These are phyloP conservation scores for Halichondria panicea DNA, from an alignment of 37 sponge, comb jelly and placozoan species.

Conservation along the genomic window DNA sequence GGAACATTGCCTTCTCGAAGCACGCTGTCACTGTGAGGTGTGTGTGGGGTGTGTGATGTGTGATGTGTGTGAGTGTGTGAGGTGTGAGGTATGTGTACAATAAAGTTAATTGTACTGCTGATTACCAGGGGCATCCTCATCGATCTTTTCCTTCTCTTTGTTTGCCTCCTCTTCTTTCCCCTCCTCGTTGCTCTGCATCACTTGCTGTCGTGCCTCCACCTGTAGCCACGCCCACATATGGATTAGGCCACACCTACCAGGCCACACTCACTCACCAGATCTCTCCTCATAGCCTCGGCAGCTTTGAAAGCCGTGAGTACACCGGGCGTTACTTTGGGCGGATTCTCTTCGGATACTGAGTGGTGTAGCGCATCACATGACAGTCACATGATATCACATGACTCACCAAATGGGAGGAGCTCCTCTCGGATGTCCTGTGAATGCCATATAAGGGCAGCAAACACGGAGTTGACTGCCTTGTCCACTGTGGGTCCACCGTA, in stretches of 20 bases:
- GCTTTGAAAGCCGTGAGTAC: slow-evolving; percentile 52
- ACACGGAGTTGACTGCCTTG: slow-evolving; percentile 78
- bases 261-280: slow-evolving; percentile 50
- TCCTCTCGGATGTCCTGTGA: slow-evolving; percentile 81
- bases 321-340: slow-evolving; percentile 20
- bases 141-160: slow-evolving; percentile 32
- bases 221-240: not conserved
- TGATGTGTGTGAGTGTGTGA: too few species aligned
- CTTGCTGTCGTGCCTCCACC: slow-evolving; percentile 83
- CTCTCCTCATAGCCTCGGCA: slow-evolving; percentile 73
- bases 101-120: not conserved
- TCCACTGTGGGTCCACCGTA: slow-evolving; percentile 85
- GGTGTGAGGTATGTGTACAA: not conserved
- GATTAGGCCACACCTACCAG: not conserved
- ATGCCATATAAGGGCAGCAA: slow-evolving; percentile 96
- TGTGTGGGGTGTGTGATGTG: not conserved
- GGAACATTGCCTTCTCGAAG: slow-evolving; percentile 75
- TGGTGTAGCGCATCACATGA: not conserved
- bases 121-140: slow-evolving; percentile 65
- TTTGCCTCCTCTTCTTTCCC: slow-evolving; percentile 38
- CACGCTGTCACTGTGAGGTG: slow-evolving; percentile 51
- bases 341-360: not conserved
- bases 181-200: slow-evolving; percentile 39
- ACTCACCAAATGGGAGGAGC: slow-evolving; percentile 40
- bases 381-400: slow-evolving; percentile 2